Conservation (phyloP, 1,140 invertebrate species). For the Leptopilina clavipes region DNA sequence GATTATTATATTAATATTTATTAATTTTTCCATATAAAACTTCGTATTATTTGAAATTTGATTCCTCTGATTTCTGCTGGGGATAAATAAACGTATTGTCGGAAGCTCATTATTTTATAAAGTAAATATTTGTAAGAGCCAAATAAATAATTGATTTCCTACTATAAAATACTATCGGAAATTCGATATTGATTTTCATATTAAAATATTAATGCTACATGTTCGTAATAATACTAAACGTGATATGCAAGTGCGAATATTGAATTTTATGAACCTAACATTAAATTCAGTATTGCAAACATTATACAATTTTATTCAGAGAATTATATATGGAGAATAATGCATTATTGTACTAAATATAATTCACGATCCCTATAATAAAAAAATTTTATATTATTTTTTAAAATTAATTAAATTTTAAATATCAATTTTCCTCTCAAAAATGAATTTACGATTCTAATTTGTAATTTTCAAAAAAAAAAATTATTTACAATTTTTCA, state of each 20-base stretch:
- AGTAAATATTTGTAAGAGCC: neutral
- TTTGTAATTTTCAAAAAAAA: too few species aligned
- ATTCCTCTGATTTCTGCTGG: too few species aligned
- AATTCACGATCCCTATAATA: neutral
- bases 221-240: constrained; percentile 27
- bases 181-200: constrained; percentile 14
- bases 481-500: too few species aligned
- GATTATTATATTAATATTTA: too few species aligned
- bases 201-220: constrained; percentile 9
- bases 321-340: neutral
- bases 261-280: constrained; percentile 8
- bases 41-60: too few species aligned
- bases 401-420: neutral
- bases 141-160: constrained; percentile 17
- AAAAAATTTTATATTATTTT: neutral
- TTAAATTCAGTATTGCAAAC: constrained; percentile 16
- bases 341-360: neutral
- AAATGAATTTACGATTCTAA: too few species aligned
- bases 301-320: neutral
- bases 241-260: constrained; percentile 5
- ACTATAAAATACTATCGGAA: neutral
- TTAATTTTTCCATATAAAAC: neutral
- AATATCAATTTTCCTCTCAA: too few species aligned
- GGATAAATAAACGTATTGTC: too few species aligned
- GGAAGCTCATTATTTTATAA: too few species aligned